Percentiles rank a stretch among this genome's conserved stretches.
Evolutionary conservation across 2,113 vertebrate genomes (phyloP).

Genomic region (Pantherophis guttatus): DNA sequence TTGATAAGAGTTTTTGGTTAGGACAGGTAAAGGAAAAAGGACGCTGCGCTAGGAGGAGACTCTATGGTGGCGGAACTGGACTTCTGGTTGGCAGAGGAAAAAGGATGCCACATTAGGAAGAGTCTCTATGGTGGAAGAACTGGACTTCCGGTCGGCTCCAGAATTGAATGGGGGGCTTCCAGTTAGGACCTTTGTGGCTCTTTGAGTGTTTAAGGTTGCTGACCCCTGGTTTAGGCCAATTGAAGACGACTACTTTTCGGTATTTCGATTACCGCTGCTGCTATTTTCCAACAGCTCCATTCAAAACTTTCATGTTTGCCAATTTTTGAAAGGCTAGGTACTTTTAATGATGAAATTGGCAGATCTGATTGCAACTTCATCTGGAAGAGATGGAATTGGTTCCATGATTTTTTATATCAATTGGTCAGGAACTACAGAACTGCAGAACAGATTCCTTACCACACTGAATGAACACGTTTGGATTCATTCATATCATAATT

Average conservation of each 20-base stretch:
- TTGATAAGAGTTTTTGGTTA: no score
- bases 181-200: no score
- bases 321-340: not conserved
- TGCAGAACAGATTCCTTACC: not conserved
- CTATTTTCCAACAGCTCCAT: conserved; percentile 50
- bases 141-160: no score
- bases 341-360: not conserved
- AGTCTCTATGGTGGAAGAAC: no score
- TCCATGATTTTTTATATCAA: not conserved
- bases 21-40: no score
- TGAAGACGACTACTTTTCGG: accelerated
- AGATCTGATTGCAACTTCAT: not conserved
- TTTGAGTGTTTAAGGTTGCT: no score
- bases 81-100: no score
- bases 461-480: not conserved
- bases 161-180: no score
- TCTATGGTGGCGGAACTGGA: no score
- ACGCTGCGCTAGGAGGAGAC: no score
- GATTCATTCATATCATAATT: not conserved
- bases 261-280: accelerated
- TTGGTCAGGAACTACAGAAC: not conserved
- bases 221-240: not conserved
- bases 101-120: no score
- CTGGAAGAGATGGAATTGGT: not conserved
- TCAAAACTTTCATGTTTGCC: conserved; percentile 63